Evolutionary conservation across 2,113 vertebrate genomes (phyloP), one percentile per base, ranked within the genome.

Genomic region (Zosterops pallidus): DNA sequence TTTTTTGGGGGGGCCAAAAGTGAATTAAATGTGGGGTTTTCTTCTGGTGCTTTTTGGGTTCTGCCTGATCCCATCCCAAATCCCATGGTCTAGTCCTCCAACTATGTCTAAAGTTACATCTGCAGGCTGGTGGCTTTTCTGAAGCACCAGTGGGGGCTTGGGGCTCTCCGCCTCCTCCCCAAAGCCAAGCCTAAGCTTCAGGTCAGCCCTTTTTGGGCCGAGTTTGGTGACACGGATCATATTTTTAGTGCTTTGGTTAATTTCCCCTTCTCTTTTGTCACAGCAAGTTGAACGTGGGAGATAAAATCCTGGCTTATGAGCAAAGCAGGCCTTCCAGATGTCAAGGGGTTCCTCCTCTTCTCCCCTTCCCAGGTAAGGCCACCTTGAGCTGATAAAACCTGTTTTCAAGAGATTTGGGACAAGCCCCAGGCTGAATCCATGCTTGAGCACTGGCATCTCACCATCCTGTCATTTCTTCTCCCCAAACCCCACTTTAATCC

Each of bases 181-280:
- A 47, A 57, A 68, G 13, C 64, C 70, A 25, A 11, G 26, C 33
- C 25, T 42, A 3, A 89, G 21, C 19, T 56, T 74, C 7, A 29
- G 35, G n/a, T 19, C 9, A 21, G 33, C 8, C 33, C 37, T 56
- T 67, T 39, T 15, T 12, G n/a, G 37, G 57, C 65, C 18, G 9
- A 31, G 20, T 68, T 59, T 41, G 18, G 33, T 22, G 26, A 21
- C 33, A 19, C 0, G 3, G 16, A 14, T 26, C 3, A 0, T 25
- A 6, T 23, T 49, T 59, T 11, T 11, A 25, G 46, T 13, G 0
- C 1, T 78, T 28, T 47, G 9, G 19, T 41, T 41, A 1, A 33
- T 29, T 86, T 25, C 2, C 5, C 2, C 4, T 5, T 8, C 9
- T 7, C 12, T 29, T 64, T 49, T 53, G 26, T 64, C 6, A 5